Base-by-base conservation (phyloP, 2,797 vertebrate genomes). In the Buceros bicornis region DNA sequence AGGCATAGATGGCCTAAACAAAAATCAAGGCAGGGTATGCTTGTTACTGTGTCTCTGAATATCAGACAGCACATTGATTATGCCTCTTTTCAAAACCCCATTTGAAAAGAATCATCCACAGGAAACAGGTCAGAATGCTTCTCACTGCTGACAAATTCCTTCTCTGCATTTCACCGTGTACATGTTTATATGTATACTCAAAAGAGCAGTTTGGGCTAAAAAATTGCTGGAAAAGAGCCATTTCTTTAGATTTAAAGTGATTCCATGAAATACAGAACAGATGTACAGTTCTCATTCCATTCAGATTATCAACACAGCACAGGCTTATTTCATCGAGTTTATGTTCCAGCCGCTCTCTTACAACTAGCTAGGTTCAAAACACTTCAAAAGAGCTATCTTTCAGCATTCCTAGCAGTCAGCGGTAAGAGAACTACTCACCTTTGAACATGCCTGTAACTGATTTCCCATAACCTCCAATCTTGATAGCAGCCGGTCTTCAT, bases 381-480 rank as follows among this genome's bases (percentile, higher is more conserved):
- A 40, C 26, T 67, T 62, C 16, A 33, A n/a, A 80, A 60, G 5
- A 62, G n/a, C 4, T 48, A 37, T 53, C 18, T 65, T 69, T 65
- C 56, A 83, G 61, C 25, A 56, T 48, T 89, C 22, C 25, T 16
- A 74, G 47, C 24, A 74, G 24, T 37, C 16, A 37, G 8, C 18
- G 79, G 69, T 16, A 73, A 81, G 20, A 26, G 54, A 89, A 35
- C 80, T 82, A 90, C 92, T 96, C 98, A 99, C 99, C 98, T 99
- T 99, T 69, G 99, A 99, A 97, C 99, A 99, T 31, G 99, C 99
- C 96, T 99, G 99, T 81, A 99, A 98, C 22, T 99, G 99, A 96
- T 99, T 99, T 94, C 99, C 99, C 99, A 99, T 99, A 97, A 99
- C 99, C 97, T 99, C 99, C 97, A 99, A 98, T 93, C 99, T 98